A percentile compares a stretch with the other conserved stretches of the same genome.
Conservation (phyloP, 2,113 vertebrate species). For the Neolamprologus fasciatus region DNA sequence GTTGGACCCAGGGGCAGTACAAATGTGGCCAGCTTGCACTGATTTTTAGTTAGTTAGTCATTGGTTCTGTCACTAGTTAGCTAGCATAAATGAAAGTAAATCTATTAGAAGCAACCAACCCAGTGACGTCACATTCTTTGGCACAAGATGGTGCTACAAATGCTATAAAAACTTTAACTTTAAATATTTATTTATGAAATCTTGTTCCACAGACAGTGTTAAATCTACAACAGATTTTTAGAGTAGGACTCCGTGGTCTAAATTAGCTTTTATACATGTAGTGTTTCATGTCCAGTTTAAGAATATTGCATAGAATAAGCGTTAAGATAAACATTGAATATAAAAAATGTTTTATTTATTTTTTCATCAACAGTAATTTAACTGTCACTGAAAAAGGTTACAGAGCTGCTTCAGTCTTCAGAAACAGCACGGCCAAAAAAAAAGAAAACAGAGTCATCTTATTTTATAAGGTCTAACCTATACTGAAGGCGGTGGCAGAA, state of each 20-base stretch:
- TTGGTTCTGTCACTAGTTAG: neutral
- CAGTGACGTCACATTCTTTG: neutral
- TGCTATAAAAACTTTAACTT: neutral
- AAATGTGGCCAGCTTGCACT: neutral
- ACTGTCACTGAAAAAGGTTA: neutral
- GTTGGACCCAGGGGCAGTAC: neutral
- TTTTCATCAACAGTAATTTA: neutral
- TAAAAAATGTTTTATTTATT: neutral
- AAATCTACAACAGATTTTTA: neutral
- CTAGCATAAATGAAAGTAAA: neutral
- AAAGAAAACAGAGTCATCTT: neutral
- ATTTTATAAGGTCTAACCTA: conserved; percentile 21
- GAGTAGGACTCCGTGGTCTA: neutral
- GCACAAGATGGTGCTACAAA: neutral
- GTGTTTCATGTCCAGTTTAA: neutral
- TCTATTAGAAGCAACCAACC: neutral
- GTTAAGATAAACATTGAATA: neutral
- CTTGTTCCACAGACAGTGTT: neutral
- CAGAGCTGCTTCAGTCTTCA: neutral
- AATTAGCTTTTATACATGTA: neutral
- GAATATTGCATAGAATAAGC: neutral
- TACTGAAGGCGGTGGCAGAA: neutral
- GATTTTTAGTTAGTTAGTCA: neutral
- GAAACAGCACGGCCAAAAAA: neutral
- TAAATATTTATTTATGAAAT: neutral